These are phyloP conservation scores for Synergus itoensis DNA, from an alignment of 2,888 invertebrate species.

Conservation along the genomic window DNA sequence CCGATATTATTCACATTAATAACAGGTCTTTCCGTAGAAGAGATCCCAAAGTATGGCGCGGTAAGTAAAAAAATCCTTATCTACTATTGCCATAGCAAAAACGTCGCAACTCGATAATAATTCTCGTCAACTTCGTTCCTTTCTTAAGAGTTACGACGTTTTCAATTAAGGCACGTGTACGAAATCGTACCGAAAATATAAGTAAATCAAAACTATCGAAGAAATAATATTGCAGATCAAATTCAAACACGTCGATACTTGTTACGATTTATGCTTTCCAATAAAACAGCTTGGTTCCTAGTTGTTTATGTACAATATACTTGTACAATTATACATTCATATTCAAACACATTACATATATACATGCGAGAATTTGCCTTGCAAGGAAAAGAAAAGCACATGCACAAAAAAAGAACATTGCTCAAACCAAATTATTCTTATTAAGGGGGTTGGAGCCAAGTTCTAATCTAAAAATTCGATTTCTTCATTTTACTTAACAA, in stretches of 20 bases:
- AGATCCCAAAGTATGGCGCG: constrained; percentile 38
- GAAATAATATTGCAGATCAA: constrained; percentile 25
- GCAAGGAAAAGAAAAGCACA: constrained; percentile 14
- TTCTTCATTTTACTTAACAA: too few relatives aligned
- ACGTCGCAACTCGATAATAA: constrained; percentile 11
- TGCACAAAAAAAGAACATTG: constrained; percentile 33
- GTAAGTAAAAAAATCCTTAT: constrained; percentile 7
- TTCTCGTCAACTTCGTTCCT: not conserved
- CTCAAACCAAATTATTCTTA: not conserved
- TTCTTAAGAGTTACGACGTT: constrained; percentile 21
- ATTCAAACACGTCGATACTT: not conserved
- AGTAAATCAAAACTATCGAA: constrained; percentile 7
- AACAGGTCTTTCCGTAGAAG: constrained; percentile 26
- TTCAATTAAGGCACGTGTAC: constrained; percentile 34
- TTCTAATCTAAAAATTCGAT: too few relatives aligned
- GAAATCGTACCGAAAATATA: constrained; percentile 15
- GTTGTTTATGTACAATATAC: constrained; percentile 30
- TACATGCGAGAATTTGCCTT: not conserved
- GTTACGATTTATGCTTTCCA: not conserved
- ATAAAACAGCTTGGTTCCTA: constrained; percentile 10
- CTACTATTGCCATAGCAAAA: constrained; percentile 15
- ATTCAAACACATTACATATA: constrained; percentile 25
- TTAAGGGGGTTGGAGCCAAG: too few relatives aligned
- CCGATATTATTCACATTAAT: constrained; percentile 42
- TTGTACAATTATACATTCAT: too few relatives aligned